A percentile compares a stretch with the other conserved stretches of the same genome.
Conservation (phyloP, 2,888 invertebrate genomes). For the Labia minor region DNA sequence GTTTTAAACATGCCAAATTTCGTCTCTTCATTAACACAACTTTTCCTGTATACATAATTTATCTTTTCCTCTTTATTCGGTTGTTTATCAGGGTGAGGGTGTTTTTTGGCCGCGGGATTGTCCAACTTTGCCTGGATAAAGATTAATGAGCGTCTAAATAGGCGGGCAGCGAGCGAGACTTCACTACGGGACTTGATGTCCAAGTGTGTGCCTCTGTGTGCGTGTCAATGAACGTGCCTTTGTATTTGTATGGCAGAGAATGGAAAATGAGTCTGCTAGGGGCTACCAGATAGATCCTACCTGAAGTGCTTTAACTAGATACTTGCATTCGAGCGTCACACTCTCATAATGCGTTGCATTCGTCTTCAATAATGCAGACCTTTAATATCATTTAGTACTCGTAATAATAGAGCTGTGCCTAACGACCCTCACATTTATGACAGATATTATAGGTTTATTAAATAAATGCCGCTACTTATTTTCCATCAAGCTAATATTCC, state of each 20-base stretch:
- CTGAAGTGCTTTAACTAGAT: too few relatives aligned
- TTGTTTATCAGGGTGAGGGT: conserved; percentile 13
- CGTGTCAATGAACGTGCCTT: too few relatives aligned
- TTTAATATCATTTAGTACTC: conserved; percentile 2
- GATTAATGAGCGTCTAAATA: conserved; percentile 7
- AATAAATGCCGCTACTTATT: not conserved
- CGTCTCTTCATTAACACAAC: conserved; percentile 13
- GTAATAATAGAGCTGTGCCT: not conserved
- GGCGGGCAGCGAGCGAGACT: not conserved
- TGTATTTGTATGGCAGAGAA: too few relatives aligned
- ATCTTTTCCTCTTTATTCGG: conserved; percentile 13
- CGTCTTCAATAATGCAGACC: not conserved
- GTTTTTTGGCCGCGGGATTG: conserved; percentile 13
- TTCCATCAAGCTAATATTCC: too few relatives aligned
- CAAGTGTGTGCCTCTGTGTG: too few relatives aligned
- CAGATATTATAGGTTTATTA: not conserved
- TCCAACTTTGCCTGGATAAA: conserved; percentile 13
- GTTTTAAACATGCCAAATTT: conserved; percentile 13
- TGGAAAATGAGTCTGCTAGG: too few relatives aligned
- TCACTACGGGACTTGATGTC: too few relatives aligned
- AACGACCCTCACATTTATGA: not conserved
- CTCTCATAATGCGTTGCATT: not conserved
- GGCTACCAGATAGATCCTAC: too few relatives aligned
- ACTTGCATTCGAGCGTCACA: too few relatives aligned
- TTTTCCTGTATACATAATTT: conserved; percentile 13